A percentile compares a stretch with the other conserved stretches of the same genome.
Conservation (phyloP, 2,797 vertebrate genomes). For the Myiotriccus ornatus region DNA sequence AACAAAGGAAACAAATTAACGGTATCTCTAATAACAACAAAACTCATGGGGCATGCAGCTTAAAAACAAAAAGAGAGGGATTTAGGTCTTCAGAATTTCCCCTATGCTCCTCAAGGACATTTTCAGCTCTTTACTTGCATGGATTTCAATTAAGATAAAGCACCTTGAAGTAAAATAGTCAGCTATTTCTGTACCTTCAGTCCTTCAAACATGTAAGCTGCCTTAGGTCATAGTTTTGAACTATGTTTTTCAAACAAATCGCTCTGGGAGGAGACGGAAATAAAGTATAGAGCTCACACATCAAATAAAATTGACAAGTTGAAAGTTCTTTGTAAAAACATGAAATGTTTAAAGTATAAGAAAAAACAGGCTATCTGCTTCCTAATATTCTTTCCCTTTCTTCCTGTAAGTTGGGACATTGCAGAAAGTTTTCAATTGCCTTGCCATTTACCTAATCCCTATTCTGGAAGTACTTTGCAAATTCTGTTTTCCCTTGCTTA, state of each 20-base stretch:
- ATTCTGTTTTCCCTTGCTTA: not conserved
- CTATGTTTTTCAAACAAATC: not conserved
- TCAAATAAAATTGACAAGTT: not conserved
- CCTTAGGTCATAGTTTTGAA: not conserved
- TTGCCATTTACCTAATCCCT: not conserved
- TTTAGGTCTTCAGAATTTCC: not conserved
- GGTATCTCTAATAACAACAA: not conserved
- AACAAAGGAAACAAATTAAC: not conserved
- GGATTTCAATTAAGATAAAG: conserved; percentile 18
- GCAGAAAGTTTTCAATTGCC: not conserved
- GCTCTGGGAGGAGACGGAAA: not conserved
- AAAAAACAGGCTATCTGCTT: not conserved
- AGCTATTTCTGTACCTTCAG: not conserved
- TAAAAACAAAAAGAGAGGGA: not conserved
- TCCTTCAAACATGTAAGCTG: not conserved
- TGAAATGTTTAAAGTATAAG: not conserved
- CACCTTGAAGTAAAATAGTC: not conserved
- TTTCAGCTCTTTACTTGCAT: not conserved
- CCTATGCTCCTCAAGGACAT: not conserved
- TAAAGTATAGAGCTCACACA: not conserved
- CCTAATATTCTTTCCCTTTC: not conserved
- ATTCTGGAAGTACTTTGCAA: not conserved
- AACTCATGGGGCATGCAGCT: not conserved
- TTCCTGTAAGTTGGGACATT: not conserved
- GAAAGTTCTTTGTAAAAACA: not conserved